Evolutionary conservation across 2,113 vertebrate genomes (phyloP).

Genomic region (Circaetus gallicus): DNA sequence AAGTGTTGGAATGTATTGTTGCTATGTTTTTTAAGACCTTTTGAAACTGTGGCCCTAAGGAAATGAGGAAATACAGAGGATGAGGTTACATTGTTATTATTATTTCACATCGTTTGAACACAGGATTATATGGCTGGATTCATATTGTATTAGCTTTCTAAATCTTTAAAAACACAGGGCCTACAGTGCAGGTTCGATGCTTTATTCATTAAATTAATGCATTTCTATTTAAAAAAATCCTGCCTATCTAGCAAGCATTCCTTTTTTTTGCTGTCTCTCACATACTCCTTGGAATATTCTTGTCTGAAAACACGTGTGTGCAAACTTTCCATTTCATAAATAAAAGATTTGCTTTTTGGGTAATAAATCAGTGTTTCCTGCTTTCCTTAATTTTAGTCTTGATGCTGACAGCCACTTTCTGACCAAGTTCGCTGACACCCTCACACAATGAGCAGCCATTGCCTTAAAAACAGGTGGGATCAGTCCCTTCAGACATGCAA

Average conservation of each 20-base stretch:
- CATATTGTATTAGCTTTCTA: constrained; percentile 39
- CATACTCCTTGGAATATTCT: neutral
- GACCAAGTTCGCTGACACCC: constrained; percentile 3
- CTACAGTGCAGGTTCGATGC: neutral
- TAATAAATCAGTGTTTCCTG: constrained; percentile 46
- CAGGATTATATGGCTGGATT: neutral
- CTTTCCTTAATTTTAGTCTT: constrained; percentile 35
- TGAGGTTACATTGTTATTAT: constrained; percentile 52
- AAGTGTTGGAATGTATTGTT: constrained; percentile 59
- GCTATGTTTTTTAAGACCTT: constrained; percentile 50
- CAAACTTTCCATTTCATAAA: constrained; percentile 18
- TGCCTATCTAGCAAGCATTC: neutral
- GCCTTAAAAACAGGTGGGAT: neutral
- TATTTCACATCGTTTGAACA: constrained; percentile 45
- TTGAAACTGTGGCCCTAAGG: constrained; percentile 51
- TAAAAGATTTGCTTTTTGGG: neutral
- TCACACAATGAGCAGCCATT: neutral
- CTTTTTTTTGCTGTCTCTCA: neutral
- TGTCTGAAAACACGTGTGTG: neutral
- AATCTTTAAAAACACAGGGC: neutral
- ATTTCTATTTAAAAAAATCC: neutral
- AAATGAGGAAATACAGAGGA: constrained; percentile 53
- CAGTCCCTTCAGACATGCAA: neutral
- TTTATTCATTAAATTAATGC: neutral
- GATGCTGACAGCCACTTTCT: constrained; percentile 30